Conservation (phyloP, 1,140 invertebrate species). For the Parasteatoda tepidariorum region DNA sequence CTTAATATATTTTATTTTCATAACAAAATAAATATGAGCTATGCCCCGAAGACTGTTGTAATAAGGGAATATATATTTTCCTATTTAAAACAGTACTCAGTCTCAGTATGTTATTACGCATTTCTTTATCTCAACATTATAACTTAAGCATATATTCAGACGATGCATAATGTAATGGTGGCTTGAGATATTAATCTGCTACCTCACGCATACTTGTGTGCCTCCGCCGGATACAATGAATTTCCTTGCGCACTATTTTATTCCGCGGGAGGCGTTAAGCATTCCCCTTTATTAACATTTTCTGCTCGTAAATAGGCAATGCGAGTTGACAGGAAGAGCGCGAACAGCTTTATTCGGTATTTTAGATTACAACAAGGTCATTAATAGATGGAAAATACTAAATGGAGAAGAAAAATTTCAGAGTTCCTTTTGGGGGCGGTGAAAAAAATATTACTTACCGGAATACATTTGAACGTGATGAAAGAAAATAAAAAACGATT, state of each 20-base stretch:
- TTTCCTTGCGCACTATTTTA: conserved; percentile 16
- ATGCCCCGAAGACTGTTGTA: too few relatives aligned
- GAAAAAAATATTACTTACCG: too few relatives aligned
- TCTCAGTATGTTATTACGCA: background rate
- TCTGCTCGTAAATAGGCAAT: conserved; percentile 35
- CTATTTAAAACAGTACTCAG: too few relatives aligned
- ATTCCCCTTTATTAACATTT: conserved; percentile 51
- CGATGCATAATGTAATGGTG: background rate
- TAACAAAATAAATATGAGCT: too few relatives aligned
- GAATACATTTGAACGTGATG: too few relatives aligned
- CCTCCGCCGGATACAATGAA: conserved; percentile 15
- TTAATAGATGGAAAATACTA: background rate
- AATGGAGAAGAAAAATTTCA: too few relatives aligned
- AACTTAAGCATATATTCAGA: background rate
- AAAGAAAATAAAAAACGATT: too few relatives aligned
- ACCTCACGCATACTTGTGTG: background rate
- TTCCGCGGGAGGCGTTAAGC: background rate
- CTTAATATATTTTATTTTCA: too few relatives aligned
- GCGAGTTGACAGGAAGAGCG: conserved; percentile 32
- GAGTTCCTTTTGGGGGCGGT: too few relatives aligned
- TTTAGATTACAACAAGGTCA: background rate
- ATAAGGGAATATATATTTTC: too few relatives aligned
- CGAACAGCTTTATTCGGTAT: conserved; percentile 42
- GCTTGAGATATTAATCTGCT: background rate
- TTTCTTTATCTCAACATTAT: background rate